Percentiles rank a stretch among this genome's conserved stretches.
Evolutionary conservation across 2,797 vertebrate genomes (phyloP).

Genomic region (Xiphophorus birchmanni): DNA sequence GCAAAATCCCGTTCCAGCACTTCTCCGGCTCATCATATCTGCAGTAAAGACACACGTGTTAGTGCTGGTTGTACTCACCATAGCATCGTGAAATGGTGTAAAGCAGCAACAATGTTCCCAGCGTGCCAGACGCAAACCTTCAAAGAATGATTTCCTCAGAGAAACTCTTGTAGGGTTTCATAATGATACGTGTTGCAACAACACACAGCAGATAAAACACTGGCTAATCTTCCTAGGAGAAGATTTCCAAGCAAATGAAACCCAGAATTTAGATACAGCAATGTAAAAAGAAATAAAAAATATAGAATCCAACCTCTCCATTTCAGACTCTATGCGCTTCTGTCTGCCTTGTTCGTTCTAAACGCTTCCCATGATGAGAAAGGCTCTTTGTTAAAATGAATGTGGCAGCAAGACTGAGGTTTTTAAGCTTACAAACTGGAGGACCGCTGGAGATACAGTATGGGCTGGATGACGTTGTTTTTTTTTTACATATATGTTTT

Average conservation of each 20-base stretch:
- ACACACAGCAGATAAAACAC: not conserved
- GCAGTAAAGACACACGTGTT: constrained; percentile 38
- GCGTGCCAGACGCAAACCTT: not conserved
- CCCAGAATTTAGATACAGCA: not conserved
- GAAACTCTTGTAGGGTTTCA: not conserved
- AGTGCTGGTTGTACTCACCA: not conserved
- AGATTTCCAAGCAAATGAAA: not conserved
- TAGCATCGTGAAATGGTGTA: not conserved
- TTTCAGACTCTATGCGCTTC: not conserved
- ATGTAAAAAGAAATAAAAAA: not conserved
- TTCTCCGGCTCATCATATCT: constrained; percentile 90
- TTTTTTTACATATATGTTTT: not conserved
- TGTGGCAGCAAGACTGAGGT: not conserved
- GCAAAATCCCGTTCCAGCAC: constrained; percentile 91
- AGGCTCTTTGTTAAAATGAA: not conserved
- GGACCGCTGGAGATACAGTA: not conserved
- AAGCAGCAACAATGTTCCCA: not conserved
- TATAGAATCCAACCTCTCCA: not conserved
- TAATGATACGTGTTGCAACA: not conserved
- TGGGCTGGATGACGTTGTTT: not conserved
- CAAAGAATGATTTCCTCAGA: not conserved
- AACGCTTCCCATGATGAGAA: not conserved
- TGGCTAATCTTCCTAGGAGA: not conserved
- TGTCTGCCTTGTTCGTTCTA: not conserved
- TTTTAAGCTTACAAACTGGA: not conserved